Conservation (phyloP, 1,140 invertebrate species). For the Drosophila willistoni region DNA sequence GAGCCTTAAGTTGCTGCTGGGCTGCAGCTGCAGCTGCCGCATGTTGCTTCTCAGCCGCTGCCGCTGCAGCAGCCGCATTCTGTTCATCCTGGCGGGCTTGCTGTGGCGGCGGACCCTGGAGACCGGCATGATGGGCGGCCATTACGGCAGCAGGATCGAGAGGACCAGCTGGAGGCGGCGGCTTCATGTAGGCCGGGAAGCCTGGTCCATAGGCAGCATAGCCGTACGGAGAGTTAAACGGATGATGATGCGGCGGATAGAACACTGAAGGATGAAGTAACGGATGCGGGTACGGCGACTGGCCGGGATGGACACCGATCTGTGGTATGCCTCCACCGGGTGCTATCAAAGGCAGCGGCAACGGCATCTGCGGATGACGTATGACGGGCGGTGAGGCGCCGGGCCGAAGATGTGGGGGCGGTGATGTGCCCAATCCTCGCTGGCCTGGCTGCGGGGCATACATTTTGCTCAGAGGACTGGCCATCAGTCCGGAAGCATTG, state of each 20-base stretch:
- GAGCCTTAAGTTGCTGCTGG: constrained; percentile 38
- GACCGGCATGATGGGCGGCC: constrained; percentile 74
- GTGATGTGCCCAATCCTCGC: constrained; percentile 78
- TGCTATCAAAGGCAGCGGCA: constrained; percentile 77
- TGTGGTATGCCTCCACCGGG: constrained; percentile 76
- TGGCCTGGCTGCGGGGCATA: constrained; percentile 78
- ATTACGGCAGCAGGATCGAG: constrained; percentile 76
- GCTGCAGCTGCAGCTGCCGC: constrained; percentile 31
- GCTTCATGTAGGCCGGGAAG: constrained; percentile 81
- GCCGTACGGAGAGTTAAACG: constrained; percentile 81
- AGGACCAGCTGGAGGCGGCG: constrained; percentile 71
- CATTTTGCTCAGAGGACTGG: constrained; percentile 82
- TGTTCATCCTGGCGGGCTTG: constrained; percentile 64
- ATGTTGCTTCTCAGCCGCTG: constrained; percentile 48
- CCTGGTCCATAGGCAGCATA: constrained; percentile 82
- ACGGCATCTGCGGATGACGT: constrained; percentile 82
- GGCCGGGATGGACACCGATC: constrained; percentile 81
- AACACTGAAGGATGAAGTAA: constrained; percentile 82
- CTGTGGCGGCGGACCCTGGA: constrained; percentile 65
- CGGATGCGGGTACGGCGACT: constrained; percentile 82
- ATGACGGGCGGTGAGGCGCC: constrained; percentile 82
- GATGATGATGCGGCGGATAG: constrained; percentile 81
- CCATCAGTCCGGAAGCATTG: constrained; percentile 82
- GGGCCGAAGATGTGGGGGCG: constrained; percentile 81
- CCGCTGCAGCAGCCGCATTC: constrained; percentile 57